These are phyloP conservation scores for Sturmia bella DNA, from an alignment of 2,888 invertebrate species.

Conservation along the genomic window DNA sequence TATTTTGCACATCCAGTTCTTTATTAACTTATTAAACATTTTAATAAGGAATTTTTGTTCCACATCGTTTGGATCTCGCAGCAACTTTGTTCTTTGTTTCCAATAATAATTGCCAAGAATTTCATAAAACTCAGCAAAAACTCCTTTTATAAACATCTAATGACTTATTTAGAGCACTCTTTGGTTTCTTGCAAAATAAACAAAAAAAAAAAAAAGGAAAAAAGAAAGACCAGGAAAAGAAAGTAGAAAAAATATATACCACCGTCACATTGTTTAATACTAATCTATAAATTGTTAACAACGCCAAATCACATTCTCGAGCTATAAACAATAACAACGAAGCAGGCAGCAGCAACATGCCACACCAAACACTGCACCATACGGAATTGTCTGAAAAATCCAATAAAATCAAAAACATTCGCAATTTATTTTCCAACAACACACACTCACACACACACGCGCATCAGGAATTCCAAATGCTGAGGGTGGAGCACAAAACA, in stretches of 20 bases:
- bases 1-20: constrained; percentile 3
- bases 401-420: constrained; percentile 68
- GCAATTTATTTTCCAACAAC: constrained; percentile 46
- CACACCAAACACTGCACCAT: constrained; percentile 38
- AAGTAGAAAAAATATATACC: constrained; percentile 18
- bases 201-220: constrained; percentile 17
- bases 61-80: background rate
- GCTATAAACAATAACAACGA: constrained; percentile 34
- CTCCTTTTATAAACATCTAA: background rate
- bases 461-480: constrained; percentile 45
- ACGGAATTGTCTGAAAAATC: constrained; percentile 40
- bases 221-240: constrained; percentile 28
- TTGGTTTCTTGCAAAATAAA: constrained; percentile 44
- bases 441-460: background rate
- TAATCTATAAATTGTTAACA: constrained; percentile 62
- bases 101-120: background rate
- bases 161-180: constrained; percentile 37
- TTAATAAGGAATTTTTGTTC: constrained; percentile 1
- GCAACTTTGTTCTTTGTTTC: background rate
- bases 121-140: background rate
- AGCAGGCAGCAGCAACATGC: constrained; percentile 30
- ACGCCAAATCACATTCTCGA: constrained; percentile 57
- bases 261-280: constrained; percentile 55
- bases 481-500: constrained; percentile 68
- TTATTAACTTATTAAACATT: constrained; percentile 27